Evolutionary conservation across 2,113 vertebrate genomes (phyloP).

Genomic region (Platanista minor): DNA sequence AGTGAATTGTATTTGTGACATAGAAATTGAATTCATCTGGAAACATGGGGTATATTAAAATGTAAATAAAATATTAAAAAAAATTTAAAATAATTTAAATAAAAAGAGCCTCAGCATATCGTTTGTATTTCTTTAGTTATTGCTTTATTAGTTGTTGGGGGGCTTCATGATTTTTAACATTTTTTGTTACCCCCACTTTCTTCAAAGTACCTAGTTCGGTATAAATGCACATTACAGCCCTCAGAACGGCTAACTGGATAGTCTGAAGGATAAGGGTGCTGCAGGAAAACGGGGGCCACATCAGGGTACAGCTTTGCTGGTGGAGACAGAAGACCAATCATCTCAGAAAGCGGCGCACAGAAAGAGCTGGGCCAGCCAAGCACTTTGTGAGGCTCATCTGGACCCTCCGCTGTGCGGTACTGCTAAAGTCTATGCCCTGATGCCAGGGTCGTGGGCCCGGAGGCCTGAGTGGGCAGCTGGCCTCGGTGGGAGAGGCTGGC

Average conservation of each 20-base stretch:
- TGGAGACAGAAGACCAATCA: not conserved
- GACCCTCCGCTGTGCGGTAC: not conserved
- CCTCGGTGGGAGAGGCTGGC: not conserved
- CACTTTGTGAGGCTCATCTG: not conserved
- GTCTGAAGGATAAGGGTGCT: not conserved
- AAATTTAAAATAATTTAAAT: not conserved
- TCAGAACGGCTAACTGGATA: not conserved
- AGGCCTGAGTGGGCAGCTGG: not conserved
- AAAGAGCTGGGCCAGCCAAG: not conserved
- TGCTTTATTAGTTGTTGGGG: not conserved
- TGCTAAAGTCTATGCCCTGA: not conserved
- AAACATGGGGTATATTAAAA: not conserved
- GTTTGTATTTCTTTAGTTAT: not conserved
- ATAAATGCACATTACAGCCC: not conserved
- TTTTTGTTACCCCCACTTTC: not conserved
- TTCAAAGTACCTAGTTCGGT: not conserved
- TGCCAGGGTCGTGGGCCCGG: not conserved
- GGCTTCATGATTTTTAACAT: not conserved
- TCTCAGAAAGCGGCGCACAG: not conserved
- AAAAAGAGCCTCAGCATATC: not conserved
- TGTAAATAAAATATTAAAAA: not conserved
- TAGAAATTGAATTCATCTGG: not conserved
- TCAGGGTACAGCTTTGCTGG: not conserved
- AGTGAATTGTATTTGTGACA: not conserved
- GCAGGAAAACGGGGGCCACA: constrained; percentile 42